phyloP scores from a whole-genome alignment of 2,888 invertebrate species.

The Meiosimyza platycephala region DNA sequence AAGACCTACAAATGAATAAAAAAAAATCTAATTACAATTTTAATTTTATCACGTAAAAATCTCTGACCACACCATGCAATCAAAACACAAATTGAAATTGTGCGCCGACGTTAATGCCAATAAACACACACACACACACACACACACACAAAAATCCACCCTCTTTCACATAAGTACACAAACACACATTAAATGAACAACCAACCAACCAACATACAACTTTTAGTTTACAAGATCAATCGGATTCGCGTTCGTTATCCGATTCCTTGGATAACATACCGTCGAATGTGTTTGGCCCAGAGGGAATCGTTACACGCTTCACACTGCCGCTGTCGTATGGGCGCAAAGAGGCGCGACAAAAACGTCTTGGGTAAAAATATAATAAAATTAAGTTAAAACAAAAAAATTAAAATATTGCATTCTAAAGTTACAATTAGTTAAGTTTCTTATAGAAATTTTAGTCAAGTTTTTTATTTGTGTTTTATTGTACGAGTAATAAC shows the following conservation, averaged over 20 bases:
- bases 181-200: slow-evolving; percentile 40
- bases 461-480: background rate
- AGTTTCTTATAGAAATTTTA: no score
- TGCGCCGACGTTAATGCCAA: background rate
- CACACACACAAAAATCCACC: slow-evolving; percentile 11
- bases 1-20: no score
- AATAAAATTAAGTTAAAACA: slow-evolving; percentile 35
- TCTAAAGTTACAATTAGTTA: background rate
- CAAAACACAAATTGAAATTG: slow-evolving; percentile 9
- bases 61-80: slow-evolving; percentile 3
- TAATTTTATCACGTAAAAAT: background rate
- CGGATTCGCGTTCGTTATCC: slow-evolving; percentile 68
- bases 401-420: slow-evolving; percentile 6
- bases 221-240: slow-evolving; percentile 68
- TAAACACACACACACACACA: slow-evolving; percentile 27
- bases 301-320: slow-evolving; percentile 74
- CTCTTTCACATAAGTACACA: slow-evolving; percentile 22
- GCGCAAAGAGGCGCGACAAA: slow-evolving; percentile 81
- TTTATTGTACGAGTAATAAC: background rate
- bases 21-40: slow-evolving; percentile 14
- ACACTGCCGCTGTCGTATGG: slow-evolving; percentile 82
- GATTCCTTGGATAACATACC: slow-evolving; percentile 73
- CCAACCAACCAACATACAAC: background rate
- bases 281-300: slow-evolving; percentile 71
- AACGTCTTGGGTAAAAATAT: slow-evolving; percentile 80